phyloP scores from a whole-genome alignment of 2,797 vertebrate genomes.

The Tragelaphus oryx region DNA sequence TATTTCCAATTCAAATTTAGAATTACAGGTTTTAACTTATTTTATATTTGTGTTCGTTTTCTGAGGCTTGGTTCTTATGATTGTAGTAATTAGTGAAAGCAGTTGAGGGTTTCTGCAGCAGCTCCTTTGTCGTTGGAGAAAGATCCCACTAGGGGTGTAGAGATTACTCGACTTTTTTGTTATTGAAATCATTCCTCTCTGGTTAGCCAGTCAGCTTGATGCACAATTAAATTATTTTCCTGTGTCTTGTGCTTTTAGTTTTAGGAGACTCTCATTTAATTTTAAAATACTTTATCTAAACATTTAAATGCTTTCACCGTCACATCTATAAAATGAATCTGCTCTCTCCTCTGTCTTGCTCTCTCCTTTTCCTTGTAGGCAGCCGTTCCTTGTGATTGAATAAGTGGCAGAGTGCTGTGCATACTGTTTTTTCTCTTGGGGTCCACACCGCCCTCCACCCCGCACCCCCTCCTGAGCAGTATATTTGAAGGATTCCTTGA shows the following conservation, averaged over 20 bases:
- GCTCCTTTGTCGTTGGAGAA: neutral
- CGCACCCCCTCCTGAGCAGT: neutral
- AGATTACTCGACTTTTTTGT: neutral
- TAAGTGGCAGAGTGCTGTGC: neutral
- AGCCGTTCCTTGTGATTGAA: neutral
- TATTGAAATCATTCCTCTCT: neutral
- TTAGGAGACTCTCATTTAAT: neutral
- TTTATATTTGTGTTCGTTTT: neutral
- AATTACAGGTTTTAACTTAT: neutral
- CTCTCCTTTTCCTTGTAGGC: neutral
- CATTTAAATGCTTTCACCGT: neutral
- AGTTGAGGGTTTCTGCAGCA: neutral
- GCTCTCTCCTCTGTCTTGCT: neutral
- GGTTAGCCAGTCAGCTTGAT: neutral
- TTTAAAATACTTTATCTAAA: neutral
- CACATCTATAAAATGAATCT: neutral
- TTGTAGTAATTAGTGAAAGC: neutral
- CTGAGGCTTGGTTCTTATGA: neutral
- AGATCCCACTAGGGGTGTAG: neutral
- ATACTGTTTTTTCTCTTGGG: neutral
- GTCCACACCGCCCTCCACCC: too few species aligned
- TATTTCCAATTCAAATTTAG: constrained; percentile 1
- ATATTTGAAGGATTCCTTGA: neutral
- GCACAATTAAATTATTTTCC: neutral
- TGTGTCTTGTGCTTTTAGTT: constrained; percentile 3